These are phyloP conservation scores for Caenorhabditis angaria DNA, from an alignment of 2,888 invertebrate species.

Conservation along the genomic window DNA sequence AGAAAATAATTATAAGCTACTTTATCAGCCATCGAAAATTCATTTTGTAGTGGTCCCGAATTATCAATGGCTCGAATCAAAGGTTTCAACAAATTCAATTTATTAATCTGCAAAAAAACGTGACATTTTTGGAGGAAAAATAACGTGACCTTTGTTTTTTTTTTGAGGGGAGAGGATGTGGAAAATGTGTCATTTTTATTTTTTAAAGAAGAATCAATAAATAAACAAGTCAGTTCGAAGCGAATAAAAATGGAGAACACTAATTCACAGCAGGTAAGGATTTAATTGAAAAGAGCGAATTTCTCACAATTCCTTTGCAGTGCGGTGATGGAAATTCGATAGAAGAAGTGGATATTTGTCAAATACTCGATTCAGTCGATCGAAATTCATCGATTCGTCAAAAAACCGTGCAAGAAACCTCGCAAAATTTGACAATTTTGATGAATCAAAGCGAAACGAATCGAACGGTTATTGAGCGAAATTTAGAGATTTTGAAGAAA, in stretches of 20 bases:
- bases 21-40: conserved; percentile 87
- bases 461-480: background rate
- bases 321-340: background rate
- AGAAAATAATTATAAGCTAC: conserved; percentile 95
- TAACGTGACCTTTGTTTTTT: no score
- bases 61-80: conserved; percentile 95
- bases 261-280: background rate
- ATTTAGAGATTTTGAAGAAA: background rate
- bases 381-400: background rate
- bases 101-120: conserved; percentile 75
- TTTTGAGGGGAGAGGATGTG: no score
- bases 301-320: no score
- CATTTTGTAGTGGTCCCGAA: conserved; percentile 83
- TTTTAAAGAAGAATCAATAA: background rate
- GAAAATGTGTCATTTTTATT: background rate
- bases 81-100: conserved; percentile 81
- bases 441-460: background rate
- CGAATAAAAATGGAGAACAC: background rate
- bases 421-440: background rate
- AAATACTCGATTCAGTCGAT: background rate
- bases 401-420: background rate
- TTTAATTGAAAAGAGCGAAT: no score
- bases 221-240: background rate
- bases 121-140: background rate
- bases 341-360: background rate